Evolutionary conservation across 2,888 invertebrate genomes (phyloP), one percentile per base, ranked within the genome.

Genomic region (Tipula confusa): DNA sequence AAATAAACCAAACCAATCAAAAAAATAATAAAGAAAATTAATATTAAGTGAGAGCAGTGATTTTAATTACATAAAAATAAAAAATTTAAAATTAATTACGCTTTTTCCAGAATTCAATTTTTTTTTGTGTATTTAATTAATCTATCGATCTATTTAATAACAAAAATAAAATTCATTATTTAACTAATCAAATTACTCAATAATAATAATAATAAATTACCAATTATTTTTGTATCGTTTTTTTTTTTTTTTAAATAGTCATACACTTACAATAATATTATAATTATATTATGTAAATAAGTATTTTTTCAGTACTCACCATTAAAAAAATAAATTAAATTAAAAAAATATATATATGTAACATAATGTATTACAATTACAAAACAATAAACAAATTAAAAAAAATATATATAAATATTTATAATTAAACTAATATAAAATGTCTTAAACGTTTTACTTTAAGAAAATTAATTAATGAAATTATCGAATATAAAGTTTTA

Each of bases 251-350:
- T 64, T 24, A 64, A 64, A 64, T 64, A 64, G 64, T 80, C 80
- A 80, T 80, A 80, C 80, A 80, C 29, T 80, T 80, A 80, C 80
- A 80, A 31, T 80, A 80, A 80, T 80, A 80, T 80, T 31, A 80
- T 80, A 29, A 64, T 64, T 64, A 64, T 79, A 79, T 79, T 48
- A 79, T 84, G 84, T 84, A 83, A 84, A 85, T 83, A 83, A 85
- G 83, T 82, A 84, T 84, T 84, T 79, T 84, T 84, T 85, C 84
- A 83, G 84, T 85, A 85, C 85, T 85, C 85, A 85, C 85, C 85
- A 83, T 84, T 84, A 79, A 84, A 83, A 83, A 83, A 84, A 85
- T 79, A 31, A 83, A 48, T 81, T 13, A 81, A 83, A 18, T 15
- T 29, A 29, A 83, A n/a, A 33, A 79, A n/a, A 31, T n/a, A n/a